Base-by-base conservation (phyloP, 2,113 vertebrate species). In the Calidris pygmaea region DNA sequence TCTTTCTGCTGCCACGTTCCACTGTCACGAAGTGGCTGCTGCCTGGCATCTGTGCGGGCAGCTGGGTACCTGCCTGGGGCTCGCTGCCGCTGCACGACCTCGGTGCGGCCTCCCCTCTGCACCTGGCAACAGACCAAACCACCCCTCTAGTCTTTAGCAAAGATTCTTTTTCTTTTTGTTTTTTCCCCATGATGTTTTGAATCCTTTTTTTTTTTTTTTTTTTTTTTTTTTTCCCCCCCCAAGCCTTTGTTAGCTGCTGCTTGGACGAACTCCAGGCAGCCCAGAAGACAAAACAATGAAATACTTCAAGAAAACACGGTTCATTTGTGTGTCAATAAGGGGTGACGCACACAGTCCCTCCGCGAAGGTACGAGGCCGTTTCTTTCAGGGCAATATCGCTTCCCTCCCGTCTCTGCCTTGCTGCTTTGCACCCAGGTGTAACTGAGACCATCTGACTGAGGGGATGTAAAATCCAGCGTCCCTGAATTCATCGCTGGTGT, bases 201-300 rank as follows among this genome's bases (percentile, higher is more conserved):
- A 70, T 96, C 79, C 76, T 90, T 96, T 96, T 97, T 85, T 89
- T 48, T 22, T 48, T 47, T 47, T 47, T 47, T 10, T 47, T 47
- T 47, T 47, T 48, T 22, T 48, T 47, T 47, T 47, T 47, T 10
- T 47, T 47, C 20, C 20, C 20, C 10, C 19, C 47, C 47, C n/a
- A 47, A 97, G 96, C 55, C 66, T 96, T 98, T 97, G 94, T 98
- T 96, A 67, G 89, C 7, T 77, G 45, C n/a, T 3, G 2, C 93
- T 97, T 98, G 94, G 97, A 97, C 96, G 85, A 90, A 59, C 48
- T 97, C 95, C 98, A 97, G 89, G 81, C 70, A 85, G 82, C 55
- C 68, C 87, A 96, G 93, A 91, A 97, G 95, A 94, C 91, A 88
- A 77, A 97, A 96, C 96, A 98, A 96, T 59, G 59, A 50, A 88